Base-by-base conservation (phyloP, 2,113 vertebrate species). In the Peucedramus taeniatus region DNA sequence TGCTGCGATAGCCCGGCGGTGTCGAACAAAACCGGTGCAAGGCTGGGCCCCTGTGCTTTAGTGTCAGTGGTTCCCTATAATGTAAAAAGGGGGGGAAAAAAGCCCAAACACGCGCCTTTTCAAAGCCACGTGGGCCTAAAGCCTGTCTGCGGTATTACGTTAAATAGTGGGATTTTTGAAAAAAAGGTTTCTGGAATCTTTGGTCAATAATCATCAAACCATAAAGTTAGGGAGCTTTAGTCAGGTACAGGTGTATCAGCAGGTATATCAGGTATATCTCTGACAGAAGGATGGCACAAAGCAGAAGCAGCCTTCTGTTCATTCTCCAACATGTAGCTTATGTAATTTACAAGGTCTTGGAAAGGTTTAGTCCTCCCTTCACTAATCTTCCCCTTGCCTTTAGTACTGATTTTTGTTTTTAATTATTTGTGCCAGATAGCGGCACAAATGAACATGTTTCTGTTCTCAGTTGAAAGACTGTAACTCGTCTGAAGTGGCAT, bases 271-370 rank as follows among this genome's bases (percentile, higher is more conserved):
- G n/a, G n/a, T n/a, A n/a, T n/a, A 4, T 1, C 3, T 3, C 54
- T 13, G 44, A 22, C 7, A 20, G 19, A 40, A 54, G 53, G 24
- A 17, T 5, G 19, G 10, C 31, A 26, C 33, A 33, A 49, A 61
- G 39, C 54, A 50, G 50, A 50, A 47, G 18, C 15, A 69, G 28
- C 21, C 22, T 15, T 40, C 30, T 24, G 10, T 26, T 76, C 5
- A 0, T 24, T 33, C 49, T 19, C 18, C 6, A 3, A 13, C 20
- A 17, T 3, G 5, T 6, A 81, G 17, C 6, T 9, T 10, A 2
- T 10, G 9, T 44, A 11, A 11, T 63, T 72, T 66, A 3, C 35
- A n/a, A 57, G n/a, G 19, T 24, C 27, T 87, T 27, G 24, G 13
- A 50, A 82, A 84, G 16, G 16, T 60, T 84, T 84, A 17, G 44